phyloP scores from a whole-genome alignment of 2,888 invertebrate species.

The Tachina lurida region DNA sequence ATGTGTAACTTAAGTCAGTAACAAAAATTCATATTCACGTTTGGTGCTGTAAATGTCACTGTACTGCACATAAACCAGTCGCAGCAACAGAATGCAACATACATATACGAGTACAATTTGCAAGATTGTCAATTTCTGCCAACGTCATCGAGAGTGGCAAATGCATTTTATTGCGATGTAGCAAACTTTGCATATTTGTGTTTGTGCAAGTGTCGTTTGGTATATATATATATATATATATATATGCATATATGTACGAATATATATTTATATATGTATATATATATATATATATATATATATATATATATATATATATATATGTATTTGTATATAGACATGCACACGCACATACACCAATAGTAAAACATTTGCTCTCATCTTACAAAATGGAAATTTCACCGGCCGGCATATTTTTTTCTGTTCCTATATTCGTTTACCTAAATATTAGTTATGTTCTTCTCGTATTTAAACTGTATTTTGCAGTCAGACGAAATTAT shows the following conservation, averaged over 20 bases:
- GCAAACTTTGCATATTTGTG: constrained; percentile 3
- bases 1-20: too few species aligned
- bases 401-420: constrained; percentile 48
- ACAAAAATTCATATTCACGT: not conserved
- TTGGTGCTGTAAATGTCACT: constrained; percentile 22
- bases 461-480: not conserved
- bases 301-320: not conserved
- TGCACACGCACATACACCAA: not conserved
- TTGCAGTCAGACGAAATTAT: constrained; percentile 29
- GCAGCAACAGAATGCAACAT: constrained; percentile 23
- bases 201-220: not conserved
- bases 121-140: constrained; percentile 42
- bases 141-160: constrained; percentile 34
- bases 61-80: constrained; percentile 43
- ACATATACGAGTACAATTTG: constrained; percentile 5
- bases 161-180: constrained; percentile 32
- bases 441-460: not conserved
- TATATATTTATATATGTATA: not conserved
- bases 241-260: not conserved
- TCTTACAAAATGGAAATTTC: constrained; percentile 26
- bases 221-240: not conserved
- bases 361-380: constrained; percentile 33
- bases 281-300: not conserved
- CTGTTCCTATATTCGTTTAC: constrained; percentile 2
- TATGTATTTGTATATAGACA: not conserved